Evolutionary conservation across 2,888 invertebrate species (phyloP).

Genomic region (Macaria liturata): DNA sequence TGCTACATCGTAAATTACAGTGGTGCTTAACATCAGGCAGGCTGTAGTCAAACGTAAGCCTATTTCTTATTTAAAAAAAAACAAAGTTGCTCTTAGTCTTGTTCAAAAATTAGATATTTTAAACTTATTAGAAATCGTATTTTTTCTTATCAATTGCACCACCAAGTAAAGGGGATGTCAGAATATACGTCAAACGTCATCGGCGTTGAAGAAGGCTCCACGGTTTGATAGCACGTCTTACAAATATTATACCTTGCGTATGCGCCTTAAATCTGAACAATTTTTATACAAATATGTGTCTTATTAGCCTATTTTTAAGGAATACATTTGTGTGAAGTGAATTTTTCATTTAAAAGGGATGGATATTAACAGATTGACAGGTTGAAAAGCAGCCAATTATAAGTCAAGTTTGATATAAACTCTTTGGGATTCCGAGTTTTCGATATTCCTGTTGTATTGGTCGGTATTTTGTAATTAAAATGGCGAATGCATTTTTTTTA

Average conservation of each 20-base stretch:
- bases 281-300: constrained; percentile 3
- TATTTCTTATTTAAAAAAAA: too few relatives aligned
- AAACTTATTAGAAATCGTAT: not conserved
- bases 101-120: too few relatives aligned
- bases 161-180: constrained; percentile 55
- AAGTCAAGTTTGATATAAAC: constrained; percentile 75
- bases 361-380: constrained; percentile 52
- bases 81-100: too few relatives aligned
- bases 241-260: constrained; percentile 70
- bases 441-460: constrained; percentile 73
- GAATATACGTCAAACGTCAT: constrained; percentile 82
- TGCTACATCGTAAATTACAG: too few relatives aligned
- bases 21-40: too few relatives aligned
- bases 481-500: constrained; percentile 61
- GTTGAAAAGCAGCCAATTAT: constrained; percentile 74
- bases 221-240: constrained; percentile 79
- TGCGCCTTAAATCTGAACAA: constrained; percentile 49
- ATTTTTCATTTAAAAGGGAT: constrained; percentile 40
- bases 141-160: constrained; percentile 29
- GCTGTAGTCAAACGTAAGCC: too few relatives aligned
- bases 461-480: constrained; percentile 78
- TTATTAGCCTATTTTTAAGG: constrained; percentile 19
- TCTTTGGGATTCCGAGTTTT: constrained; percentile 77
- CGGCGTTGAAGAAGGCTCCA: constrained; percentile 77
- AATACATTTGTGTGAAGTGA: constrained; percentile 11